Base-by-base conservation (phyloP, 2,113 vertebrate species). In the Leuciscus idus region DNA sequence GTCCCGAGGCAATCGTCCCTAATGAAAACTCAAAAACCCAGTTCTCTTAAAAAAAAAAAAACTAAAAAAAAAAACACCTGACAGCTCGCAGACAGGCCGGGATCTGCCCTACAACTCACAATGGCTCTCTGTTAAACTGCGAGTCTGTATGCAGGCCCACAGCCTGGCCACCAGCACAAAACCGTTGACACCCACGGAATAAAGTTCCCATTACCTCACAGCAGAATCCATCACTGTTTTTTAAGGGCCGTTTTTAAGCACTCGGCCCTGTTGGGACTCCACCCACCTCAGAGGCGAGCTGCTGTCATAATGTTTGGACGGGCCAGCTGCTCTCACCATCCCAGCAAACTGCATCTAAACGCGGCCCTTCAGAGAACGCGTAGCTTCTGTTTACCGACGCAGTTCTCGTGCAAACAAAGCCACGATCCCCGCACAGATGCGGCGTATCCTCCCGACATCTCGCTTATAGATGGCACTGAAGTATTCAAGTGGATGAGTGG, bases 151-250 rank as follows among this genome's bases (percentile, higher is more conserved):
- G 21, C 83, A 88, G 50, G 77, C 91, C 88, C 90, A 91, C 89
- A 87, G 90, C 93, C 92, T 92, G 92, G 92, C 92, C 88, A 88
- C 91, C 70, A 48, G 84, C 90, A 93, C 91, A 93, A 95, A 94
- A 94, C 93, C 93, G 93, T 94, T 93, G 93, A 94, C 94, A 94
- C 93, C 93, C 93, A 92, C 92, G 90, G 92, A 94, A 93, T 93
- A 90, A 91, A 95, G 91, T 94, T 94, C 93, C 94, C 94, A 94
- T 95, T 94, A 95, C 94, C 92, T 95, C 94, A 95, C 93, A 84
- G 62, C 87, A 73, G 83, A 89, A 89, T 89, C 91, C 91, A 91
- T 94, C 90, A 81, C 73, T 81, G 64, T 50, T 72, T 72, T 84
- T 89, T 82, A 77, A 79, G 84, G 50, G 55, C 82, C 64, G 61